phyloP scores from a whole-genome alignment of 1,140 invertebrate species.

The Drosophila kohkoa region DNA sequence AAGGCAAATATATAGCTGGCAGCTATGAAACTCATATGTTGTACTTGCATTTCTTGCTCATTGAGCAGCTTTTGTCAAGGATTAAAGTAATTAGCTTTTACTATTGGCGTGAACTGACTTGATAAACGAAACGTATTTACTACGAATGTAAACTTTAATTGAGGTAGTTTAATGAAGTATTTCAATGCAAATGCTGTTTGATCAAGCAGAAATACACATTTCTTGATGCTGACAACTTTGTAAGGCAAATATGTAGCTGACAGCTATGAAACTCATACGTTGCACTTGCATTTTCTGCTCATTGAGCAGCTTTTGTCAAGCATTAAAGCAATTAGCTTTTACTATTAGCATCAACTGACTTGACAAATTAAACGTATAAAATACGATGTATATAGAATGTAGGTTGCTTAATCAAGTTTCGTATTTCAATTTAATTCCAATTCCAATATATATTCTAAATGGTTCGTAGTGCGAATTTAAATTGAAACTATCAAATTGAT shows the following conservation, averaged over 20 bases:
- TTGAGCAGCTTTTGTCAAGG: too few species aligned
- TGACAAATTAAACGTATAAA: background rate
- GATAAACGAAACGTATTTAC: background rate
- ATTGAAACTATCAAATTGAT: constrained; percentile 24
- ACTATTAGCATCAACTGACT: background rate
- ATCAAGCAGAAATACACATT: background rate
- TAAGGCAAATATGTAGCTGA: background rate
- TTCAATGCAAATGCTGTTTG: background rate
- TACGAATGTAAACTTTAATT: too few species aligned
- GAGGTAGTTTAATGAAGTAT: too few species aligned
- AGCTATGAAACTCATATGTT: background rate
- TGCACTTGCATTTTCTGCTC: background rate
- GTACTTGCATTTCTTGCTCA: background rate
- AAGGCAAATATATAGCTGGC: background rate
- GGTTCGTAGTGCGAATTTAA: background rate
- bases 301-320: too few species aligned
- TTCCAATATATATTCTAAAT: background rate
- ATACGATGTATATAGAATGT: background rate
- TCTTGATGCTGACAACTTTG: background rate
- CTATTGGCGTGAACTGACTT: background rate
- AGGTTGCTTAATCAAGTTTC: background rate
- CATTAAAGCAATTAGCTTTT: background rate
- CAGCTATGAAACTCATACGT: background rate
- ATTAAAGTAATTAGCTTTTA: background rate
- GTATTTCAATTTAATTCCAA: background rate